A percentile compares a stretch with the other conserved stretches of the same genome.
Conservation (phyloP, 1,140 invertebrate species). For the Atta colombica region DNA sequence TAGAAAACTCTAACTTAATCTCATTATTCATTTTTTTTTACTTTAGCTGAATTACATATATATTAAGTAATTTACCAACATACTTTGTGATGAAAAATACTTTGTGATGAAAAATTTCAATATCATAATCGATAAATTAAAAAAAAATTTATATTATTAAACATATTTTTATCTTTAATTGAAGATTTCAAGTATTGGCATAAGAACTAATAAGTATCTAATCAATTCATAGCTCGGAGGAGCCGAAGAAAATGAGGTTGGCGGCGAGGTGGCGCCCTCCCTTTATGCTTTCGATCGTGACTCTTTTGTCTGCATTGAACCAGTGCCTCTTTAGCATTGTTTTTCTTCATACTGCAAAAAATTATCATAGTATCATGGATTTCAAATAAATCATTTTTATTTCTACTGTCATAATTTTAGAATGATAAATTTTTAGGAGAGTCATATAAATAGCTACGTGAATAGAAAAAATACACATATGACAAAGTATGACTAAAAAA, state of each 20-base stretch:
- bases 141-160: background rate
- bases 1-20: too few relatives aligned
- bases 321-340: slow-evolving; percentile 9
- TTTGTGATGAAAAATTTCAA: too few relatives aligned
- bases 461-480: background rate
- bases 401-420: background rate
- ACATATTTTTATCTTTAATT: background rate
- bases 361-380: background rate
- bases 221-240: slow-evolving; percentile 8
- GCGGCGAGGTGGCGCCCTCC: slow-evolving; percentile 81
- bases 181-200: background rate
- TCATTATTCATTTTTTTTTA: too few relatives aligned
- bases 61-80: too few relatives aligned
- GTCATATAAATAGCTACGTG: background rate
- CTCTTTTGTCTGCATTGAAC: background rate
- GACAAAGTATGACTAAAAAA: background rate
- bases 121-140: background rate
- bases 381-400: background rate
- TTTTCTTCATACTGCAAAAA: background rate
- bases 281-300: slow-evolving; percentile 79
- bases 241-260: slow-evolving; percentile 70
- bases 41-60: too few relatives aligned
- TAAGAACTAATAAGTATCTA: background rate
- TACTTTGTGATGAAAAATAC: too few relatives aligned
- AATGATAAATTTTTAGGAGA: background rate